A percentile compares a stretch with the other conserved stretches of the same genome.
These are phyloP conservation scores for Drosophila greeni DNA, from an alignment of 2,888 invertebrate species.

Conservation along the genomic window DNA sequence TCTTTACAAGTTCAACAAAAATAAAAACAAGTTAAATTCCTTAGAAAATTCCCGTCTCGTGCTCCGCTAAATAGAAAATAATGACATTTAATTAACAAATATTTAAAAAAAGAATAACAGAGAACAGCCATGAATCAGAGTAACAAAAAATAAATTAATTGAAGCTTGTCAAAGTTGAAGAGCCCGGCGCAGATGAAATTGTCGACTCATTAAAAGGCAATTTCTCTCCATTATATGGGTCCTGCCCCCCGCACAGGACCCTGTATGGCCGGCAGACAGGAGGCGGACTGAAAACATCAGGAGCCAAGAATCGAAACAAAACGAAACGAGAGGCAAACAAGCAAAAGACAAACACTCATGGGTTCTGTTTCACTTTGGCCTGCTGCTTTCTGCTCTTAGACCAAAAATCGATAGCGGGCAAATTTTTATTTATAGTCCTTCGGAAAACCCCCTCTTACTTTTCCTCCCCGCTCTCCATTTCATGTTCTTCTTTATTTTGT, in stretches of 20 bases:
- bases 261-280: constrained; percentile 7
- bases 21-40: constrained; percentile 1
- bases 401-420: constrained; percentile 63
- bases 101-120: constrained; percentile 10
- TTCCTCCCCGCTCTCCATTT: not conserved
- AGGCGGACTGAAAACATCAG: constrained; percentile 9
- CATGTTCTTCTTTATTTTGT: constrained; percentile 21
- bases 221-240: constrained; percentile 65
- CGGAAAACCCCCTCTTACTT: not conserved
- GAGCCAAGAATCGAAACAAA: constrained; percentile 35
- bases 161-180: constrained; percentile 34
- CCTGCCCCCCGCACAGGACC: constrained; percentile 4
- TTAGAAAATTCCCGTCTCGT: constrained; percentile 18
- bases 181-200: constrained; percentile 52
- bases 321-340: constrained; percentile 37
- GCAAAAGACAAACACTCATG: constrained; percentile 48
- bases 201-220: constrained; percentile 70
- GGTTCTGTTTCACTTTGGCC: constrained; percentile 25
- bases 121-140: constrained; percentile 22
- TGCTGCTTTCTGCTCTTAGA: constrained; percentile 31
- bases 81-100: constrained; percentile 27
- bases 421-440: constrained; percentile 70
- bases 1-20: not conserved
- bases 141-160: constrained; percentile 31
- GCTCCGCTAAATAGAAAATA: constrained; percentile 6